Conservation (phyloP, 2,888 invertebrate genomes). For the Drosophila longiperda region DNA sequence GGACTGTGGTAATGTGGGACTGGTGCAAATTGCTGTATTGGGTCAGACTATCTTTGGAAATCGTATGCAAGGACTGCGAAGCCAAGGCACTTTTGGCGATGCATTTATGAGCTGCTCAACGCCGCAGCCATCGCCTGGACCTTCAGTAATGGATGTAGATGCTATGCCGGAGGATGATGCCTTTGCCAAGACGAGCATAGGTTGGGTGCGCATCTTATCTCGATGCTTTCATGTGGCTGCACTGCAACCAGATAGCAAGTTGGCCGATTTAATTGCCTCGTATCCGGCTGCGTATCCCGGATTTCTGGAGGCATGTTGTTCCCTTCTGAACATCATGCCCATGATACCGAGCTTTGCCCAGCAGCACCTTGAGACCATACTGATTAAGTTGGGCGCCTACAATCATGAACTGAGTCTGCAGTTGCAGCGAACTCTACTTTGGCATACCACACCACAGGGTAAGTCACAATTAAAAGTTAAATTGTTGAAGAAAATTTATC, state of each 20-base stretch:
- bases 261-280: conserved; percentile 86
- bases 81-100: conserved; percentile 57
- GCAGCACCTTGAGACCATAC: conserved; percentile 89
- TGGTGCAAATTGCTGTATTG: conserved; percentile 93
- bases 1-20: conserved; percentile 95
- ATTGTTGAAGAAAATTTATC: background rate
- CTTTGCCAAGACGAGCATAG: conserved; percentile 88
- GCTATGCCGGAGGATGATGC: conserved; percentile 82
- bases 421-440: conserved; percentile 87
- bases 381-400: conserved; percentile 89
- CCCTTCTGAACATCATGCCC: conserved; percentile 89
- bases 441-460: conserved; percentile 86
- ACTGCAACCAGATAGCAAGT: conserved; percentile 80
- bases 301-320: conserved; percentile 90
- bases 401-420: conserved; percentile 87
- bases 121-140: conserved; percentile 35
- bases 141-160: conserved; percentile 53
- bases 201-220: conserved; percentile 93
- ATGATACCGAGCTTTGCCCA: conserved; percentile 86
- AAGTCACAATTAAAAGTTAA: conserved; percentile 15
- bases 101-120: conserved; percentile 52
- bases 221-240: conserved; percentile 89
- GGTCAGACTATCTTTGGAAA: conserved; percentile 93
- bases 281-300: conserved; percentile 88
- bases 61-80: conserved; percentile 63